phyloP scores from a whole-genome alignment of 1,140 invertebrate species.

The Musca domestica region DNA sequence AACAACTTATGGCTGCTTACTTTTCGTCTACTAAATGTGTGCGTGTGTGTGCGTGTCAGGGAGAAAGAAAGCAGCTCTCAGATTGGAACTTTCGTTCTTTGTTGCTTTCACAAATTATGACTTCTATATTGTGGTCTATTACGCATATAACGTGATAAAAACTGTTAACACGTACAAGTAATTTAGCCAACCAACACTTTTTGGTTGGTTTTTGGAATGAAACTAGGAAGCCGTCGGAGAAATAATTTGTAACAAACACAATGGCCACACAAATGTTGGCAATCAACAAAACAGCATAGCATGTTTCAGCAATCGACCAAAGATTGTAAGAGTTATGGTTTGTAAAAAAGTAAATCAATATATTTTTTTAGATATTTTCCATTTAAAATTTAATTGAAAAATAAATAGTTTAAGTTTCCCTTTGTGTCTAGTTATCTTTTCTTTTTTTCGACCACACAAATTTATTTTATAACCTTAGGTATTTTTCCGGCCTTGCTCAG shows the following conservation, averaged over 20 bases:
- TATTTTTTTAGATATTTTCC: neutral
- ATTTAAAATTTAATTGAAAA: neutral
- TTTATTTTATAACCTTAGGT: conserved; percentile 5
- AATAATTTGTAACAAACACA: too few species aligned
- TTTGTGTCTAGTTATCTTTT: neutral
- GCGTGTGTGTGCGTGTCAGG: too few species aligned
- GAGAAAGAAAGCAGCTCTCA: neutral
- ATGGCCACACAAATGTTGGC: neutral
- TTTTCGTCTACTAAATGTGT: neutral
- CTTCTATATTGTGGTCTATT: conserved; percentile 22
- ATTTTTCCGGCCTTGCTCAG: neutral
- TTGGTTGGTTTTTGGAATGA: neutral
- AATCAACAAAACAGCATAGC: neutral
- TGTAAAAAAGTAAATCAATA: neutral
- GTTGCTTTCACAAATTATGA: conserved; percentile 7
- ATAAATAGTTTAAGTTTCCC: neutral
- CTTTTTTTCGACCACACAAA: neutral
- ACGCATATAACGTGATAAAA: conserved; percentile 2
- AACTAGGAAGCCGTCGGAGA: neutral
- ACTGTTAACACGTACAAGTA: conserved; percentile 13
- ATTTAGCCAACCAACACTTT: conserved; percentile 2
- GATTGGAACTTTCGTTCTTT: neutral
- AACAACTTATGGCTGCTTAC: neutral
- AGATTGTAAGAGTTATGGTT: neutral
- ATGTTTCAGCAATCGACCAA: neutral